Evolutionary conservation across 2,797 vertebrate genomes (phyloP).

Genomic region (Myotis myotis): DNA sequence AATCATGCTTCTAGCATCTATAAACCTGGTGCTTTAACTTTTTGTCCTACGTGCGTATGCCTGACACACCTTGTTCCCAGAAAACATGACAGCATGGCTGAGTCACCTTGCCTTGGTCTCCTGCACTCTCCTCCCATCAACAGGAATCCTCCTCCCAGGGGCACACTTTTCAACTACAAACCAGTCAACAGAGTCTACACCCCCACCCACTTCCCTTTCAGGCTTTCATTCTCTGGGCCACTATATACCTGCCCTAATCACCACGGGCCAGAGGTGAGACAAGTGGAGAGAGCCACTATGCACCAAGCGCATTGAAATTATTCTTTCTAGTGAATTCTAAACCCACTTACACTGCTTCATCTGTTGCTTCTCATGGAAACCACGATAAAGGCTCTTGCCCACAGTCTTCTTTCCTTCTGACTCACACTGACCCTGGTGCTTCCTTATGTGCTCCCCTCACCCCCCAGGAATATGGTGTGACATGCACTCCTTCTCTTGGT

Average conservation of each 20-base stretch:
- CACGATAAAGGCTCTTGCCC: neutral
- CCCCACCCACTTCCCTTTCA: neutral
- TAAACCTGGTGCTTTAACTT: neutral
- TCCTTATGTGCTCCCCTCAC: no score
- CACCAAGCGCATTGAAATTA: neutral
- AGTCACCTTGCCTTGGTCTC: neutral
- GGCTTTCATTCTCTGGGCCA: neutral
- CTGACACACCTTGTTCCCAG: neutral
- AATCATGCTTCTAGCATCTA: neutral
- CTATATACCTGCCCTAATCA: neutral
- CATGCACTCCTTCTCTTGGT: neutral
- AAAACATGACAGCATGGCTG: neutral
- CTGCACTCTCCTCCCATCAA: neutral
- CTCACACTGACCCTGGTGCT: neutral
- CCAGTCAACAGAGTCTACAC: neutral
- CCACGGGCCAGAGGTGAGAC: neutral
- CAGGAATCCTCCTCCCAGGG: neutral
- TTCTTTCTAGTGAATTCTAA: neutral
- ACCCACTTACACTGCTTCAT: neutral
- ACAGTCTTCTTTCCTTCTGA: neutral
- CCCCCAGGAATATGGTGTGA: neutral
- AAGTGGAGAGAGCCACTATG: neutral
- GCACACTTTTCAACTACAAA: neutral
- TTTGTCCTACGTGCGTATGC: accelerated
- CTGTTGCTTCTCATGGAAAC: neutral